Conservation (phyloP, 1,140 invertebrate species). For the Drosophila ananassae region DNA sequence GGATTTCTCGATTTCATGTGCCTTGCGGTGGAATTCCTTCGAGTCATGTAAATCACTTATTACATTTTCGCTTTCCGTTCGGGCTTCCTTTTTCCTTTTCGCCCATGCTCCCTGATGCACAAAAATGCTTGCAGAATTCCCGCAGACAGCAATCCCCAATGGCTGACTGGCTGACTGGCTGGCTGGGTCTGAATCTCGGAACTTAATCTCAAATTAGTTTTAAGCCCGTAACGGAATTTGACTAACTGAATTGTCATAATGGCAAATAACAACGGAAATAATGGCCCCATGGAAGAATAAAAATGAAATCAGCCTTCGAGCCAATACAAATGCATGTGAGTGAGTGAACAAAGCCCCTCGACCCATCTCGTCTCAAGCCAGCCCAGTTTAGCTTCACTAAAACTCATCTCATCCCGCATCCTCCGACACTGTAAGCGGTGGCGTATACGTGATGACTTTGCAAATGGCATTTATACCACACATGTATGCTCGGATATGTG, state of each 20-base stretch:
- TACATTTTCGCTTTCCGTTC: slow-evolving; percentile 60
- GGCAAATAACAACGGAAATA: slow-evolving; percentile 81
- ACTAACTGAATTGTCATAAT: slow-evolving; percentile 82
- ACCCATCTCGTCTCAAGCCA: no score
- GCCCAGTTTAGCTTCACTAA: not conserved
- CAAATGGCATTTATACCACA: slow-evolving; percentile 57
- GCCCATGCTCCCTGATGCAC: slow-evolving; percentile 49
- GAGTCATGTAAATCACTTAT: slow-evolving; percentile 83
- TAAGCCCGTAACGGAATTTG: slow-evolving; percentile 77
- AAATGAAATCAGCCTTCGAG: slow-evolving; percentile 59
- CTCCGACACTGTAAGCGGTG: slow-evolving; percentile 34
- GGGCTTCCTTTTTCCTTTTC: slow-evolving; percentile 7
- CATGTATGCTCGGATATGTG: not conserved
- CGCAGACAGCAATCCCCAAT: slow-evolving; percentile 20
- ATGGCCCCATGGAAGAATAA: slow-evolving; percentile 53
- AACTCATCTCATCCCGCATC: slow-evolving; percentile 17
- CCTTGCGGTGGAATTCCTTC: slow-evolving; percentile 72
- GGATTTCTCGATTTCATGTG: slow-evolving; percentile 65
- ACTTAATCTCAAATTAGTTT: slow-evolving; percentile 83
- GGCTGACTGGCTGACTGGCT: slow-evolving; percentile 2
- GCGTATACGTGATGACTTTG: slow-evolving; percentile 82
- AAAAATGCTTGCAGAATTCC: slow-evolving; percentile 56
- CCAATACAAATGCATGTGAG: slow-evolving; percentile 55
- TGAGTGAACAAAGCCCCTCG: slow-evolving; percentile 26
- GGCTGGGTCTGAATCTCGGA: slow-evolving; percentile 47